phyloP scores from a whole-genome alignment of 2,888 invertebrate genomes.

The Platycheirus albimanus region DNA sequence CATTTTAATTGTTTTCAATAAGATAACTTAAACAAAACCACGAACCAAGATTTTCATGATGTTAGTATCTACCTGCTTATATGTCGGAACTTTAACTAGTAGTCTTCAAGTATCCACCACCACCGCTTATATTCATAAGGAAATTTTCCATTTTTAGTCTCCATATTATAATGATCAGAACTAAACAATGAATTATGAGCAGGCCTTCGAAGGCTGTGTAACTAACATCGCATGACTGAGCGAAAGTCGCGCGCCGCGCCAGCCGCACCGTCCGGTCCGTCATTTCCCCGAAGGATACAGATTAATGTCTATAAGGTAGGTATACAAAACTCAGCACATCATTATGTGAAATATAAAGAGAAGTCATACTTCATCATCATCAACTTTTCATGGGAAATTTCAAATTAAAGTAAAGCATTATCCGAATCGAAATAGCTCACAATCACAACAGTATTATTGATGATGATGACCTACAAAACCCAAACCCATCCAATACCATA shows the following conservation, averaged over 20 bases:
- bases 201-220: constrained; percentile 3
- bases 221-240: background rate
- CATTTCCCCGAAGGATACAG: constrained; percentile 19
- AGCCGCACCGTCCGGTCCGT: background rate
- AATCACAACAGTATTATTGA: constrained; percentile 26
- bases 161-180: constrained; percentile 39
- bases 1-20: no score
- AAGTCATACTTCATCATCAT: background rate
- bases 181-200: constrained; percentile 55
- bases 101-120: background rate
- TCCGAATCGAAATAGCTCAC: constrained; percentile 15
- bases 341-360: constrained; percentile 20
- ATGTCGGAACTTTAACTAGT: constrained; percentile 24
- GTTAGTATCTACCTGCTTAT: no score
- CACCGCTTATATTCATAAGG: background rate
- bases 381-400: constrained; percentile 14
- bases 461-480: constrained; percentile 28
- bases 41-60: no score
- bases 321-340: constrained; percentile 58
- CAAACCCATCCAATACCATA: no score
- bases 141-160: background rate
- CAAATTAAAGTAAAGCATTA: constrained; percentile 30
- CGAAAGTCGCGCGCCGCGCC: no score
- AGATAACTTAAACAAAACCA: no score
- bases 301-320: constrained; percentile 37